These are phyloP conservation scores for Meloidogyne exigua DNA, from an alignment of 1,140 invertebrate species.

Conservation along the genomic window DNA sequence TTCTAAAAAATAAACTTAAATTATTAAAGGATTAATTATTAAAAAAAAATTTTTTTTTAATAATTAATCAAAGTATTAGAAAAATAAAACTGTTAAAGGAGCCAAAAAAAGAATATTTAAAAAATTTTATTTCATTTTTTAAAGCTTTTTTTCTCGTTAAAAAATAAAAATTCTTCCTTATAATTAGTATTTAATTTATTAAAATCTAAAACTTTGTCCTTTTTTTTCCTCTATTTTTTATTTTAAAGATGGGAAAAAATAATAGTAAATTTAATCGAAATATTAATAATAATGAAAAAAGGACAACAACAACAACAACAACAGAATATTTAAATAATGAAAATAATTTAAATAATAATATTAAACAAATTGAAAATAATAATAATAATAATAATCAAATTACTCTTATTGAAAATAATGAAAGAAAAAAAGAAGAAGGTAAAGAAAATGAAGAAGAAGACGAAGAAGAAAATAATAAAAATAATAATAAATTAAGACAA, in stretches of 20 bases:
- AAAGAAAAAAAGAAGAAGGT: not conserved
- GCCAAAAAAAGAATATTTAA: no score
- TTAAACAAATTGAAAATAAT: not conserved
- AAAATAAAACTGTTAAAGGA: no score
- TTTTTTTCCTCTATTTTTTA: no score
- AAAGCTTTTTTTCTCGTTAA: no score
- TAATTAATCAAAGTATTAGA: no score
- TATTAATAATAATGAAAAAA: not conserved
- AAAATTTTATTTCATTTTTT: no score
- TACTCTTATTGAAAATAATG: not conserved
- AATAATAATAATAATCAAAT: not conserved
- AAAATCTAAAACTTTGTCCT: no score
- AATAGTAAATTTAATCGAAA: slow-evolving; percentile 5
- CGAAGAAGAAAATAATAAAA: not conserved
- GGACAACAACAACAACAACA: not conserved
- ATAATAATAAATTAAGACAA: slow-evolving; percentile 6
- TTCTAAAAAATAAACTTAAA: no score
- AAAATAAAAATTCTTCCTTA: not conserved
- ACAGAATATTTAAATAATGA: not conserved
- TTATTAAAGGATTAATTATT: no score
- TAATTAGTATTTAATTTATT: no score
- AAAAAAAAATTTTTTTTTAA: no score
- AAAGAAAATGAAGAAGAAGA: not conserved
- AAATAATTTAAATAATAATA: not conserved
- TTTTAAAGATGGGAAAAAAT: not conserved